Evolutionary conservation across 1,140 invertebrate species (phyloP), one percentile per base, ranked within the genome.

Genomic region (Anoplophora glabripennis): DNA sequence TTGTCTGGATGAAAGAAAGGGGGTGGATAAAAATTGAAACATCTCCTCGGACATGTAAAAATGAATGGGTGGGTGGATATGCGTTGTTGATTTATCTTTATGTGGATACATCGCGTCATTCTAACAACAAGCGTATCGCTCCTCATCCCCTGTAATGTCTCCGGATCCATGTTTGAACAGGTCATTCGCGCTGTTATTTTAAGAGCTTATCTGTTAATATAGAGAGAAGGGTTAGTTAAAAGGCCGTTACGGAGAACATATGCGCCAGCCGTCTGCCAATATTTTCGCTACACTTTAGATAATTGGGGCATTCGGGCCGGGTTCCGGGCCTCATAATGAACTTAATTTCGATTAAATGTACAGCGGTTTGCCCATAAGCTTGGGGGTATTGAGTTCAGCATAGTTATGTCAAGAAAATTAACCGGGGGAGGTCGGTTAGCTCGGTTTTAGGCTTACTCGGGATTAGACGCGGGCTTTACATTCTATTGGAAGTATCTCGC

Each of bases 321-420:
- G 53, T 57, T 61, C 53, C 59, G 53, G 52, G 59, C 44, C 41
- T 56, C 56, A 61, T 61, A 61, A 61, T 61, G 59, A 61, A 61
- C 53, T 57, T 57, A 61, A 61, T 61, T 61, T 61, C 59, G 48
- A 61, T 61, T 61, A 53, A 61, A 61, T 56, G 59, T 61, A 40
- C 54, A 57, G 59, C 59, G 59, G 53, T 61, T 61, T 57, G 48
- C 28, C 59, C 37, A 56, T 61, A 61, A 61, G 59, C 59, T 45
- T 61, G 40, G 8, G 47, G 53, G 53, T 56, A 44, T 61, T 35
- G 53, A 49, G 53, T 61, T 61, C 59, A 53, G 41, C 57, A 52
- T 48, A 56, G 53, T 56, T 52, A 61, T 41, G 37, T 47, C 40
- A 61, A 61, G 59, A 61, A 61, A 61, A 57, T 61, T 53, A 61